Evolutionary conservation across 2,113 vertebrate species (phyloP), one percentile per base, ranked within the genome.

Genomic region (Xyliphius kryptos): DNA sequence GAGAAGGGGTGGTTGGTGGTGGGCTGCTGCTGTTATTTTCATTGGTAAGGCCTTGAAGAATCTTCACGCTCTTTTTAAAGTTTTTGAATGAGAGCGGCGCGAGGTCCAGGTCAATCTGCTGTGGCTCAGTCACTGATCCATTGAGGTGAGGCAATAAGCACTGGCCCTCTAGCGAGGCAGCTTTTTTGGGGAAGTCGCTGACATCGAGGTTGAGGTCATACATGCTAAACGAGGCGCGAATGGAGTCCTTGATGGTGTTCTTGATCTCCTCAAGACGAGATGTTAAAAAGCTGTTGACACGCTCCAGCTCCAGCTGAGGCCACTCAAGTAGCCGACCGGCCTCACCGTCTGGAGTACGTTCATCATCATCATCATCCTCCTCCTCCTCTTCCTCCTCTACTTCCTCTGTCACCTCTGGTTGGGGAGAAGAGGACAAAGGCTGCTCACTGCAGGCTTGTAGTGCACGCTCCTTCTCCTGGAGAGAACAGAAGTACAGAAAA

Each of bases 191-290:
- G 76, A 97, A 97, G 81, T 96, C 92, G 0, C 92, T 93, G 78
- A 92, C 91, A 38, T 98, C 93, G 76, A 94, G 79, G 73, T 92
- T 92, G 79, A 98, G 91, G 81, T 98, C 96, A 0, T 95, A 95
- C 76, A 94, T 89, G 1, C 90, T 95, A 82, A 99, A 95, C 51
- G 92, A 94, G 78, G 95, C 91, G 17, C 91, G 86, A 74, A 98
- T 94, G 41, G 96, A 97, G 87, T 98, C 93, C 79, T 97, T 96
- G 74, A 98, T 97, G 68, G 92, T 94, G 82, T 95, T 97, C 72
- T 97, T 97, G 73, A 98, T 97, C 81, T 98, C 95, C 76, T 97
- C 95, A 19, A 99, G 87, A 13, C 94, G 91, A 80, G 91, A 97
- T 69, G 91, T 99, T 71, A 99, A 86, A 71, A 99, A 97, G 80